Percentiles rank a stretch among this genome's conserved stretches.
These are phyloP conservation scores for Zaprionus taronus DNA, from an alignment of 1,140 invertebrate species.

Conservation along the genomic window DNA sequence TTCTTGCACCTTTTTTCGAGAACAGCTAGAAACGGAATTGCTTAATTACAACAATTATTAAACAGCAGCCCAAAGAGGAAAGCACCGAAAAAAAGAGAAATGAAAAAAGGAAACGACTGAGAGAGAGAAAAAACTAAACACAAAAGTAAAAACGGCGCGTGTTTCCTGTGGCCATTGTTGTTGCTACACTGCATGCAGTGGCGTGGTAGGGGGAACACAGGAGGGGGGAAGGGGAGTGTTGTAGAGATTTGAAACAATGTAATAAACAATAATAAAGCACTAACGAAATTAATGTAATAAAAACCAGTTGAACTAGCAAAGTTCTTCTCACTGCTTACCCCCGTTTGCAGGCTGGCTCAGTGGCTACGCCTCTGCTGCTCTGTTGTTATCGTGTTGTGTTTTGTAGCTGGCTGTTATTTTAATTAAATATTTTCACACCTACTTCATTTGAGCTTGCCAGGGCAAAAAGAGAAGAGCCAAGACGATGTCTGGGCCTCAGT, in stretches of 20 bases:
- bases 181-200: background rate
- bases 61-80: slow-evolving; percentile 52
- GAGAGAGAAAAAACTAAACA: slow-evolving; percentile 18
- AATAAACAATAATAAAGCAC: slow-evolving; percentile 7
- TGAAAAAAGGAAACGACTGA: background rate
- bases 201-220: background rate
- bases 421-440: slow-evolving; percentile 84
- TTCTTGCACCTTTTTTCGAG: slow-evolving; percentile 42
- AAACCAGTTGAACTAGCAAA: background rate
- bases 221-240: background rate
- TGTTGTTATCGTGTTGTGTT: slow-evolving; percentile 38
- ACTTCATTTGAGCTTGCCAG: slow-evolving; percentile 56
- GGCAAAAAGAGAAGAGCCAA: slow-evolving; percentile 18
- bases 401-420: slow-evolving; percentile 75
- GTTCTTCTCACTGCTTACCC: background rate
- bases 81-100: slow-evolving; percentile 28
- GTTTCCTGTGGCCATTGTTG: slow-evolving; percentile 49
- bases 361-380: background rate
- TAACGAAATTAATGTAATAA: background rate
- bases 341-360: background rate
- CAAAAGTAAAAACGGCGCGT: slow-evolving; percentile 27
- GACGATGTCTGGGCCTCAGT: slow-evolving; percentile 12
- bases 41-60: slow-evolving; percentile 83
- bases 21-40: slow-evolving; percentile 67
- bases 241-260: background rate